Base-by-base conservation (phyloP, 2,113 vertebrate species). In the Cyanoliseus patagonus region DNA sequence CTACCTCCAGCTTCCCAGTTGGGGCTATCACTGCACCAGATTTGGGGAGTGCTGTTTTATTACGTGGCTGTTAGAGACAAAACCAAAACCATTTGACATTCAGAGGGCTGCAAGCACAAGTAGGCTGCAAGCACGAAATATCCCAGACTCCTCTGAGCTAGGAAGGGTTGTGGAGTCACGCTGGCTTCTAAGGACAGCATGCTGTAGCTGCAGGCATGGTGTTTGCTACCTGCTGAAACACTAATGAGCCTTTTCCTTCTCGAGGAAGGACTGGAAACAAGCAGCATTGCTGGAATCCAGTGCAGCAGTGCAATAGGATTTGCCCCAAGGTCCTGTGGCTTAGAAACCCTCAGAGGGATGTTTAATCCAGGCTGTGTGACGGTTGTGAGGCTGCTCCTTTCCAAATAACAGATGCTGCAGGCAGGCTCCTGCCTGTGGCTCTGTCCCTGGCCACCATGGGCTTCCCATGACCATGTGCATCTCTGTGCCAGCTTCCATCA, bases 401-500 rank as follows among this genome's bases (percentile, higher is more conserved):
- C 44, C 70, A 53, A 37, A 24, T 67, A 72, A 37, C 0, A 0
- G 9, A 30, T 49, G 64, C 42, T 72, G 66, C 44, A 41, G 83
- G 33, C 59, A 19, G 49, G 28, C 24, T 68, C 8, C n/a, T 47
- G 74, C 74, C 70, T 5, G 1, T 6, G 3, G 44, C 49, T 81
- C 62, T 37, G 42, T 62, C 25, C 51, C 27, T 13, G 3, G 13
- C 46, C 69, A 25, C 23, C 10, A 0, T 1, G 5, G 37, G 46
- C n/a, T 69, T 15, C 41, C 52, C 16, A 10, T 30, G 42, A 88
- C 37, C 3, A 0, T 3, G 5, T 94, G 44, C 76, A 25, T 92
- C 47, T 93, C 78, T 84, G 73, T 46, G 52, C 27, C 97, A 99
- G 99, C 99, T 77, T 99, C 99, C 70, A 98, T 99, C 82, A 98